phyloP scores from a whole-genome alignment of 2,888 invertebrate genomes.

The Ischnura elegans region DNA sequence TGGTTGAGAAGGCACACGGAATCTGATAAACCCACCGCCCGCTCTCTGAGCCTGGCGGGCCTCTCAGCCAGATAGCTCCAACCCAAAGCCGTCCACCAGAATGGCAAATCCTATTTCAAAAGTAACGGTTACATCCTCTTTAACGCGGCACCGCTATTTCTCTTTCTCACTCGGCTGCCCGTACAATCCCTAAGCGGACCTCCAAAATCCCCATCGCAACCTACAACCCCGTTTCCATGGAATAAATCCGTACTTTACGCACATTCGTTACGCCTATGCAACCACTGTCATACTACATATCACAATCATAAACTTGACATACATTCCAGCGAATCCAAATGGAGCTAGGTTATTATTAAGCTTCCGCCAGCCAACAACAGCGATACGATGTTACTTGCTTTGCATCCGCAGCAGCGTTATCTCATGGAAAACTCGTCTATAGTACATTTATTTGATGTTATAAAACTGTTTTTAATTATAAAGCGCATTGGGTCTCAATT shows the following conservation, averaged over 20 bases:
- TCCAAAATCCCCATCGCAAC: neutral
- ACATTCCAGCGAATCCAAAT: too few relatives aligned
- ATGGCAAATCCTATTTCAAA: slow-evolving; percentile 23
- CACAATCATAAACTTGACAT: too few relatives aligned
- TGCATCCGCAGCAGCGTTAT: too few relatives aligned
- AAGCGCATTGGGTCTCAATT: too few relatives aligned
- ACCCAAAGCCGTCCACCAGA: neutral
- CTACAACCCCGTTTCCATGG: neutral
- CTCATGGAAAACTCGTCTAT: too few relatives aligned
- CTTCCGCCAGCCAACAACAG: too few relatives aligned
- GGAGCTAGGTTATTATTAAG: too few relatives aligned
- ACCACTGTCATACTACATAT: too few relatives aligned
- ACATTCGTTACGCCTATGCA: neutral
- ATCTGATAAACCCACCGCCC: neutral
- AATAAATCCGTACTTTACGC: slow-evolving; percentile 1
- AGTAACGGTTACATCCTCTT: neutral
- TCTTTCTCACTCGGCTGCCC: neutral
- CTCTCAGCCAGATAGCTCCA: neutral
- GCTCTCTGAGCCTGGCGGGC: neutral
- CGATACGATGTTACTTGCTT: too few relatives aligned
- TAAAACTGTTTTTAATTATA: too few relatives aligned
- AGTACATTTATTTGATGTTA: too few relatives aligned
- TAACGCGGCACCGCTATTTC: neutral
- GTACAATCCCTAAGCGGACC: neutral
- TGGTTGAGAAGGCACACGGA: neutral